phyloP scores from a whole-genome alignment of 2,888 invertebrate genomes.

The Chloroclysta siterata region DNA sequence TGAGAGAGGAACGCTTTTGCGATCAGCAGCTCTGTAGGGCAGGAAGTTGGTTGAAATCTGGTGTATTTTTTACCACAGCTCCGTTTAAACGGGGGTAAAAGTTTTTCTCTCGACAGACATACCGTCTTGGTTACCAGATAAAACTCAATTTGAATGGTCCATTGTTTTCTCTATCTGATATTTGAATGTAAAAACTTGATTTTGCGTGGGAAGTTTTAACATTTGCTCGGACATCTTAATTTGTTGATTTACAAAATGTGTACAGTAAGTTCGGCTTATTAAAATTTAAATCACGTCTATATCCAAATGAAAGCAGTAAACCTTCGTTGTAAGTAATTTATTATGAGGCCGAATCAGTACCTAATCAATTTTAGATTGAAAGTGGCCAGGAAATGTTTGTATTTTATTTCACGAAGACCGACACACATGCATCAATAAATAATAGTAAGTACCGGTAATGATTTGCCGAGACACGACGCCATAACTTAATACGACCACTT shows the following conservation, averaged over 20 bases:
- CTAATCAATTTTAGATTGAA: constrained; percentile 64
- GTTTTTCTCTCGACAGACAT: constrained; percentile 68
- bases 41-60: constrained; percentile 82
- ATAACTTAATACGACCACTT: constrained; percentile 77
- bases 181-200: constrained; percentile 41
- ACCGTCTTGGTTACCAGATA: constrained; percentile 66
- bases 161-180: constrained; percentile 64
- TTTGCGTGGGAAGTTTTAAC: constrained; percentile 46
- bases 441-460: constrained; percentile 61
- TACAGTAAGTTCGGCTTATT: constrained; percentile 36
- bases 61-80: constrained; percentile 74
- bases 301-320: constrained; percentile 61
- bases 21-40: constrained; percentile 61
- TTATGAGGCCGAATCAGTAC: constrained; percentile 55
- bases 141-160: constrained; percentile 64
- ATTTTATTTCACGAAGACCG: constrained; percentile 58
- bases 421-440: constrained; percentile 49
- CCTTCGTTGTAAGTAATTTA: constrained; percentile 65
- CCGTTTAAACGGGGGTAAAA: constrained; percentile 74
- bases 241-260: constrained; percentile 31
- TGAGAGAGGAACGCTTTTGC: constrained; percentile 62
- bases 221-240: constrained; percentile 24
- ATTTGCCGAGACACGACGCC: constrained; percentile 70
- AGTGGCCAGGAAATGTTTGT: constrained; percentile 67
- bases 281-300: constrained; percentile 57